Percentiles rank a stretch among this genome's conserved stretches.
Evolutionary conservation across 2,888 invertebrate species (phyloP).

Genomic region (Andrena hattorfiana): DNA sequence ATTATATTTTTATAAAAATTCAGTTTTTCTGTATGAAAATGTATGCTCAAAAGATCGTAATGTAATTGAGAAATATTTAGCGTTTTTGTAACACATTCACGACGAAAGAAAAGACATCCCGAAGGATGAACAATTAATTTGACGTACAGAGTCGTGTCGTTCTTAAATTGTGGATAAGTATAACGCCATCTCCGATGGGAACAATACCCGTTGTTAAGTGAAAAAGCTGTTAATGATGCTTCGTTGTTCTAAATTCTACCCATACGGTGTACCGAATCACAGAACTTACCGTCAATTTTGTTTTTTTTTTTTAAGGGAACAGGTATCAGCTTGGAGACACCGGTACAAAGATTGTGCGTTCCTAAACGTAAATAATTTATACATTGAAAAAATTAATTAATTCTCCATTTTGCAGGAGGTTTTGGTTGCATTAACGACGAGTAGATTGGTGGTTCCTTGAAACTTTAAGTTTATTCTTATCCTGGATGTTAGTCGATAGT

Average conservation of each 20-base stretch:
- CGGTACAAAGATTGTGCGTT: conserved; percentile 1
- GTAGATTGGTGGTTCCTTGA: background rate
- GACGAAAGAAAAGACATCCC: conserved; percentile 26
- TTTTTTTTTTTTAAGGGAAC: background rate
- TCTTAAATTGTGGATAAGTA: conserved; percentile 32
- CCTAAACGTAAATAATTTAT: conserved; percentile 9
- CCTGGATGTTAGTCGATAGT: conserved; percentile 13
- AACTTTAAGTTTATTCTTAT: background rate
- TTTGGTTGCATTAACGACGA: conserved; percentile 2
- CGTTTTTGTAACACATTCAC: conserved; percentile 52
- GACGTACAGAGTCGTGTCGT: conserved; percentile 54
- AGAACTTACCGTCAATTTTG: conserved; percentile 19
- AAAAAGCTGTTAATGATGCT: conserved; percentile 8
- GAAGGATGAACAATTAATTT: conserved; percentile 28
- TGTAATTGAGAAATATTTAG: conserved; percentile 45
- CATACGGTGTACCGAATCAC: background rate
- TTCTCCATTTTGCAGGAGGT: background rate
- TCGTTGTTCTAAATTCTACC: background rate
- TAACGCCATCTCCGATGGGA: conserved; percentile 9
- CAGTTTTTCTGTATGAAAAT: conserved; percentile 60
- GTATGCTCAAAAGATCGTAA: conserved; percentile 62
- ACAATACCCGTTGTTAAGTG: conserved; percentile 21
- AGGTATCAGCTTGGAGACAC: conserved; percentile 2
- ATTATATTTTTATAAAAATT: conserved; percentile 82
- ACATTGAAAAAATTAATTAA: background rate